A percentile compares a stretch with the other conserved stretches of the same genome.
These are phyloP conservation scores for Agriopis aurantiaria DNA, from an alignment of 2,888 invertebrate species.

Conservation along the genomic window DNA sequence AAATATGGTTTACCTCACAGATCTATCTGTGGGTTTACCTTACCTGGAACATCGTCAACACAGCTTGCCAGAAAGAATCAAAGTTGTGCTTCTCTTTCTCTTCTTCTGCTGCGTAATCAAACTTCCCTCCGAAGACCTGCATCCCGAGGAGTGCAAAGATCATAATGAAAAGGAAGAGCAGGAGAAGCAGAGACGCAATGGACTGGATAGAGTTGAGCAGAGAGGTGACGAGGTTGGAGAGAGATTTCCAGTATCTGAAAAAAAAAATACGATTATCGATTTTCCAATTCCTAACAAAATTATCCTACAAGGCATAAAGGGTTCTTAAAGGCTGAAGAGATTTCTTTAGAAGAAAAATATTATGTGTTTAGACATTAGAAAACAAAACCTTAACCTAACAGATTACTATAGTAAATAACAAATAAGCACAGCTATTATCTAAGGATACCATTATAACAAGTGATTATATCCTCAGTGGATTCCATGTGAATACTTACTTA, in stretches of 20 bases:
- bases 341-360: no score
- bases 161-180: conserved; percentile 99
- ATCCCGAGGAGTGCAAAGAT: conserved; percentile 99
- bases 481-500: conserved; percentile 90
- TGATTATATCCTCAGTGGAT: no score
- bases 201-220: conserved; percentile 99
- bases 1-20: no score
- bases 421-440: no score
- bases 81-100: conserved; percentile 98
- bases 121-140: conserved; percentile 99
- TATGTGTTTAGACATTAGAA: no score
- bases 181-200: conserved; percentile 97
- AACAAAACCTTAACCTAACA: no score
- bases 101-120: conserved; percentile 93
- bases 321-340: no score
- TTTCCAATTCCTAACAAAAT: no score
- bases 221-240: conserved; percentile 98
- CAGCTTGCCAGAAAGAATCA: conserved; percentile 99
- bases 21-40: no score
- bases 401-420: no score
- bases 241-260: conserved; percentile 97
- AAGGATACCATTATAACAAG: no score
- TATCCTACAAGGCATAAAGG: no score
- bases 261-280: neutral
- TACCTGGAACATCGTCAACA: conserved; percentile 99